A percentile compares a stretch with the other conserved stretches of the same genome.
Conservation (phyloP, 2,888 invertebrate genomes). For the Eumacrocentrus americanus region DNA sequence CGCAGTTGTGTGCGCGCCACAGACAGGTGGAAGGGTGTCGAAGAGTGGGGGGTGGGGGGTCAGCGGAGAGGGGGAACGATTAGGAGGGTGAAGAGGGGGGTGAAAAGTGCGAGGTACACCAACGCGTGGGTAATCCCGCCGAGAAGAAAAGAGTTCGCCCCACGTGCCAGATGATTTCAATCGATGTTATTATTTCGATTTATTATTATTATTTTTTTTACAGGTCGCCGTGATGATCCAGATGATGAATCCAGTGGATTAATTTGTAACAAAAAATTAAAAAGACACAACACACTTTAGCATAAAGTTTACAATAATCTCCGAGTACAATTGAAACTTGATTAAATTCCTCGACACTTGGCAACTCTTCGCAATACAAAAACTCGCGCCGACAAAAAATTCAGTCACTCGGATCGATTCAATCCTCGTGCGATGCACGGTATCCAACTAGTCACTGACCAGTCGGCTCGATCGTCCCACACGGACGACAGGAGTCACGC, state of each 20-base stretch:
- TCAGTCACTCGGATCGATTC: background rate
- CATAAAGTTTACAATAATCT: constrained; percentile 26
- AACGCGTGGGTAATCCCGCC: constrained; percentile 39
- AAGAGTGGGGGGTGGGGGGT: constrained; percentile 63
- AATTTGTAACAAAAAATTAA: constrained; percentile 37
- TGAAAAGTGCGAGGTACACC: constrained; percentile 28
- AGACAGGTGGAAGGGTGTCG: constrained; percentile 55
- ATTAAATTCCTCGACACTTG: constrained; percentile 32
- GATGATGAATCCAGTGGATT: constrained; percentile 32
- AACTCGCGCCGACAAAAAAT: constrained; percentile 4
- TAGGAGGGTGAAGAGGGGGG: constrained; percentile 36
- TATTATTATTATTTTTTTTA: constrained; percentile 26
- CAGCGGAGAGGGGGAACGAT: constrained; percentile 22
- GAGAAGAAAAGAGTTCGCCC: constrained; percentile 40
- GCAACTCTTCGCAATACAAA: constrained; percentile 31
- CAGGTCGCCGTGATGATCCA: constrained; percentile 37
- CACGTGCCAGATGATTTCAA: constrained; percentile 37
- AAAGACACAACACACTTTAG: constrained; percentile 48
- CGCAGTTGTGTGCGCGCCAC: constrained; percentile 33
- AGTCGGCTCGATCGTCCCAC: constrained; percentile 32
- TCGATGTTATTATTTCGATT: constrained; percentile 17
- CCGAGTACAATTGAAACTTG: background rate
- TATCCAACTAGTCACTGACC: constrained; percentile 32
- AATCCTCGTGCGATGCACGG: background rate
- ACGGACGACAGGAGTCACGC: constrained; percentile 38